These are phyloP conservation scores for Saxidomus purpurata DNA, from an alignment of 1,140 invertebrate species.

Conservation along the genomic window DNA sequence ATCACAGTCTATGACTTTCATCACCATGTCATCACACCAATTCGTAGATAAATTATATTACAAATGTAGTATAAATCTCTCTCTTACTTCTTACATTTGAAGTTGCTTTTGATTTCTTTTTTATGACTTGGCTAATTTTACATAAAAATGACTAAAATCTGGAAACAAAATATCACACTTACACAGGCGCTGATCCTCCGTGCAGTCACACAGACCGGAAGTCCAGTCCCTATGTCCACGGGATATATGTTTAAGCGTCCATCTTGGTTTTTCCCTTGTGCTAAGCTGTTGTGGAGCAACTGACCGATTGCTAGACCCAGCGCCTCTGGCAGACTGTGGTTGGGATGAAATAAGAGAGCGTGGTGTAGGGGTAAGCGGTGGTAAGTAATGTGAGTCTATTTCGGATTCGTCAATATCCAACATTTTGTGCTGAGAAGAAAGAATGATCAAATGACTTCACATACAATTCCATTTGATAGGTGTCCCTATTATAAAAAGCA, in stretches of 20 bases:
- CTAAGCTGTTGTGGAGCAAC: neutral
- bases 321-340: neutral
- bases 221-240: conserved; percentile 25
- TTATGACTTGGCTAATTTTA: too few relatives aligned
- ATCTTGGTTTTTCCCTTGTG: neutral
- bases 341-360: neutral
- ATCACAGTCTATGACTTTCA: too few relatives aligned
- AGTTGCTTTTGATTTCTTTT: too few relatives aligned
- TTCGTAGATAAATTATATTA: too few relatives aligned
- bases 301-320: neutral
- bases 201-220: conserved; percentile 5
- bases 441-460: too few relatives aligned
- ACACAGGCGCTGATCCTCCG: neutral
- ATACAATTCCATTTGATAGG: too few relatives aligned
- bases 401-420: neutral
- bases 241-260: conserved; percentile 11
- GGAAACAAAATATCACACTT: conserved; percentile 4
- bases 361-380: neutral
- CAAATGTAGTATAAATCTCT: too few relatives aligned
- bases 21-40: too few relatives aligned
- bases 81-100: too few relatives aligned
- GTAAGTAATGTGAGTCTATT: neutral
- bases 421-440: neutral
- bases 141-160: too few relatives aligned
- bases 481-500: too few relatives aligned